Evolutionary conservation across 2,888 invertebrate species (phyloP).

Genomic region (Hanleya hanleyi): DNA sequence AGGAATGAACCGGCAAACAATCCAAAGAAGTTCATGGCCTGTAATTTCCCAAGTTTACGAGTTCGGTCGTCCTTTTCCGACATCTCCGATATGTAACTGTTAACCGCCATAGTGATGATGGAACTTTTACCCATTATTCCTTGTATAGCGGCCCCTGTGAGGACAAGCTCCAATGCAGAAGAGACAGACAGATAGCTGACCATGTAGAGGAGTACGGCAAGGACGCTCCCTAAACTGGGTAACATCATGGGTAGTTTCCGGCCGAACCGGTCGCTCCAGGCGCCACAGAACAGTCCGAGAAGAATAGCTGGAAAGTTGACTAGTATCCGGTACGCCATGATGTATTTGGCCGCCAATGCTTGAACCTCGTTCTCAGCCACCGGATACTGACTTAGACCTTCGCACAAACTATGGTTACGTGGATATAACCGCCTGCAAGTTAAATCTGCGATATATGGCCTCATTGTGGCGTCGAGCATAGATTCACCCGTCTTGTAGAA

Average conservation of each 20-base stretch:
- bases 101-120: conserved; percentile 72
- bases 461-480: conserved; percentile 69
- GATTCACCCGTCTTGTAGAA: conserved; percentile 72
- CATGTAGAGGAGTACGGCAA: conserved; percentile 67
- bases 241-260: conserved; percentile 69
- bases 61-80: conserved; percentile 65
- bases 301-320: conserved; percentile 71
- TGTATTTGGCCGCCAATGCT: conserved; percentile 56
- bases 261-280: conserved; percentile 71
- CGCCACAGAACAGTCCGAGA: conserved; percentile 71
- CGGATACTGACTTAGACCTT: conserved; percentile 40
- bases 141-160: conserved; percentile 63
- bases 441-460: conserved; percentile 67
- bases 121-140: conserved; percentile 72
- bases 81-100: conserved; percentile 71
- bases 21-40: conserved; percentile 72
- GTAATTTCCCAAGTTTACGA: conserved; percentile 61
- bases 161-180: conserved; percentile 54
- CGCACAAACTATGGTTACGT: conserved; percentile 40
- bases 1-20: conserved; percentile 67
- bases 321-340: conserved; percentile 68
- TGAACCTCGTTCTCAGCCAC: conserved; percentile 60
- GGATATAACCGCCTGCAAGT: conserved; percentile 57
- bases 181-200: conserved; percentile 44
- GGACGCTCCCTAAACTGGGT: conserved; percentile 66